Percentiles rank a stretch among this genome's conserved stretches.
These are phyloP conservation scores for Tinamus major DNA, from an alignment of 2,797 vertebrate genomes.

Conservation along the genomic window DNA sequence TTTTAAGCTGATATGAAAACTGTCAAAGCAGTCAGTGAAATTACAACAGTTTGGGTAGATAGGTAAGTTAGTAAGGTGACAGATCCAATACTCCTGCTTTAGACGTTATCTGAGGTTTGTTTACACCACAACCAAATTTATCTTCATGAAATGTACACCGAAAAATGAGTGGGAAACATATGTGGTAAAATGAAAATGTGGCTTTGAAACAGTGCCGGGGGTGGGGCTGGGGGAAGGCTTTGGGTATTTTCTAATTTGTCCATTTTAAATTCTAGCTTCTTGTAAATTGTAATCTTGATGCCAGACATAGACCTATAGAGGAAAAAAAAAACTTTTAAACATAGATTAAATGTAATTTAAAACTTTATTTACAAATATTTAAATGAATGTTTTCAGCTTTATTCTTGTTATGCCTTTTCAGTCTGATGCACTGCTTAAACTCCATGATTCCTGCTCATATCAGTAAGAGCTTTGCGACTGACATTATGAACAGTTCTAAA, in stretches of 20 bases:
- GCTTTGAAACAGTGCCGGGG: background rate
- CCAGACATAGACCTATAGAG: background rate
- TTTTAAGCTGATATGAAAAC: background rate
- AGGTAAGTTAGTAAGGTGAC: background rate
- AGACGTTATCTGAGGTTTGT: background rate
- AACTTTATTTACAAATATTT: background rate
- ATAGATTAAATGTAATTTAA: background rate
- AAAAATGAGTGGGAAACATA: background rate
- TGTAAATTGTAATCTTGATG: background rate
- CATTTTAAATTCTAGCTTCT: background rate
- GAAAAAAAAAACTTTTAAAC: background rate
- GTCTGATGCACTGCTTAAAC: background rate
- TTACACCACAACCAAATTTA: background rate
- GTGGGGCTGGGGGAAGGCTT: background rate
- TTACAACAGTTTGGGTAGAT: background rate
- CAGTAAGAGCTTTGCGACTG: background rate
- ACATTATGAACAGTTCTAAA: background rate
- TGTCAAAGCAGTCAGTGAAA: background rate
- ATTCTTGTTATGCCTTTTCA: background rate
- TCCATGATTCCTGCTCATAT: background rate
- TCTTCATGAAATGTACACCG: background rate
- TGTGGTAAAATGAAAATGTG: background rate
- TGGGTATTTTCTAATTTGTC: background rate
- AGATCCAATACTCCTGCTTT: background rate
- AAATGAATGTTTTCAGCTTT: background rate